A percentile compares a stretch with the other conserved stretches of the same genome.
Evolutionary conservation across 2,888 invertebrate genomes (phyloP).

Genomic region (Drosophila niveifrons): DNA sequence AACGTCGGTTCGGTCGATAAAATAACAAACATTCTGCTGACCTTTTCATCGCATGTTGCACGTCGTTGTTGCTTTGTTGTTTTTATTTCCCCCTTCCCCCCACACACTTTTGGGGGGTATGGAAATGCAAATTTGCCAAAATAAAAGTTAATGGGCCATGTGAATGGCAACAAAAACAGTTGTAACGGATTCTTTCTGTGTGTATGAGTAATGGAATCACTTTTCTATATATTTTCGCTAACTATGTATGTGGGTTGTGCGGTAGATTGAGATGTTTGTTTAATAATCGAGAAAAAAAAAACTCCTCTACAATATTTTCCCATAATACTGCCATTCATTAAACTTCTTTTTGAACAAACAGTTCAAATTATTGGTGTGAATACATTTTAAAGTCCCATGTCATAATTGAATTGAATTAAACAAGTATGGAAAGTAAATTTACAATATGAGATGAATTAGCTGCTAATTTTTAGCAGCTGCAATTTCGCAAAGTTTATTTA

Average conservation of each 20-base stretch:
- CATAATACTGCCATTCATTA: no score
- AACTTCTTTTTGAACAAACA: no score
- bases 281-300: no score
- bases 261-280: no score
- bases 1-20: constrained; percentile 59
- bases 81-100: constrained; percentile 51
- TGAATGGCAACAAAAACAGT: constrained; percentile 73
- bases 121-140: constrained; percentile 81
- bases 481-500: no score
- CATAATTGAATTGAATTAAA: no score
- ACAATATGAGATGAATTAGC: no score
- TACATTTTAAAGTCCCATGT: no score
- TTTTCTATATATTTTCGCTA: not conserved
- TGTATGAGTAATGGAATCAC: constrained; percentile 66
- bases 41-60: constrained; percentile 72
- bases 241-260: constrained; percentile 6
- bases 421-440: no score
- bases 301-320: no score
- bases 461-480: no score
- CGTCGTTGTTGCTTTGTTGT: constrained; percentile 36
- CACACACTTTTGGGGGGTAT: constrained; percentile 79
- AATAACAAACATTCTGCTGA: constrained; percentile 80
- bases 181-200: constrained; percentile 35
- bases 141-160: constrained; percentile 82
- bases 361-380: no score